Percentiles rank a stretch among this genome's conserved stretches.
phyloP scores from a whole-genome alignment of 2,113 vertebrate genomes.

The Fregetta grallaria region DNA sequence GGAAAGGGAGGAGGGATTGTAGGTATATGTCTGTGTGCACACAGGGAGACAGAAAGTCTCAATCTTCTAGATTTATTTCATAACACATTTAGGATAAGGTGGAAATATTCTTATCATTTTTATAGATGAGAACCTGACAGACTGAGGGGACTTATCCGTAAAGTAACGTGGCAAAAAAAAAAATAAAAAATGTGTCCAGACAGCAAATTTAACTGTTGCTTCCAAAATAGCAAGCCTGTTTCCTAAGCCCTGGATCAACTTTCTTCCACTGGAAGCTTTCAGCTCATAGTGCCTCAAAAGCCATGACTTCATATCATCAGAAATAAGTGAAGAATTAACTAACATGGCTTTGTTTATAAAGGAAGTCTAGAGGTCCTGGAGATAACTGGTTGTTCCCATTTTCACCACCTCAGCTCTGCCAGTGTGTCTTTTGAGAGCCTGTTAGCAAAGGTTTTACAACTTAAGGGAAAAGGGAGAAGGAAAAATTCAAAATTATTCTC shows the following conservation, averaged over 20 bases:
- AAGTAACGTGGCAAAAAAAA: background rate
- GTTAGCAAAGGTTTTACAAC: background rate
- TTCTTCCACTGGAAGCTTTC: background rate
- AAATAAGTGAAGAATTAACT: background rate
- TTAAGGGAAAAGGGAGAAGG: background rate
- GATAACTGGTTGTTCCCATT: background rate
- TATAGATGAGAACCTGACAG: constrained; percentile 20
- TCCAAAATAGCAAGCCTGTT: background rate
- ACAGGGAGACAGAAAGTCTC: background rate
- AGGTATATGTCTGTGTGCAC: background rate
- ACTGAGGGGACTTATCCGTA: background rate
- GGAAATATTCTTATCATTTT: constrained; percentile 26
- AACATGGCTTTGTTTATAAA: background rate
- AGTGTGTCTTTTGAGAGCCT: background rate
- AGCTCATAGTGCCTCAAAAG: background rate
- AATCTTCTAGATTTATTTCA: constrained; percentile 22
- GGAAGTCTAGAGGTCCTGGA: background rate
- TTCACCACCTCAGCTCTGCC: background rate
- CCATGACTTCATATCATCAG: background rate
- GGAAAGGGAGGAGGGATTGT: background rate
- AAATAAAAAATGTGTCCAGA: background rate
- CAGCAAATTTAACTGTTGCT: background rate
- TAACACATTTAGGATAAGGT: background rate
- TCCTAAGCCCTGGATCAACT: background rate
- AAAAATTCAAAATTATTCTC: background rate